Conservation (phyloP, 2,888 invertebrate genomes). For the Meiosimyza decipiens region DNA sequence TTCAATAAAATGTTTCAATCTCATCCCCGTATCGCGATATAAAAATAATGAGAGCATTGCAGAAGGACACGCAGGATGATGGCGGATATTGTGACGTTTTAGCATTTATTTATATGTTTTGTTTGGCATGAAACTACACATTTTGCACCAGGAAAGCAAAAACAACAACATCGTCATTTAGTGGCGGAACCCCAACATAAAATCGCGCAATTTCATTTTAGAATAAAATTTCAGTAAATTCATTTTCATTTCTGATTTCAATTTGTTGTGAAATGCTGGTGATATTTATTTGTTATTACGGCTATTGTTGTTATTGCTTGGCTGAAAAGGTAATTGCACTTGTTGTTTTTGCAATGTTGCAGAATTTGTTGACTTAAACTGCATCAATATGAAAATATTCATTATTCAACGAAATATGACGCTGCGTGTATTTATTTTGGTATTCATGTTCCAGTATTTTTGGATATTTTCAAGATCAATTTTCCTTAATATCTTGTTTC, state of each 20-base stretch:
- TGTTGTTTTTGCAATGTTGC: no score
- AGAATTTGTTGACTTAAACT: no score
- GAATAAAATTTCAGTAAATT: conserved; percentile 30
- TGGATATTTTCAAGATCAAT: no score
- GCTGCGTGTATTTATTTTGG: no score
- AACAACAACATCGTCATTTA: no score
- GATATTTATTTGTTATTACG: conserved; percentile 1
- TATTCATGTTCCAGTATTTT: no score
- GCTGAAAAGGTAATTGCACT: no score
- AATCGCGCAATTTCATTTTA: conserved; percentile 1
- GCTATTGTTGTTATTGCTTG: background rate
- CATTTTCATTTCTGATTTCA: conserved; percentile 19
- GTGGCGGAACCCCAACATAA: conserved; percentile 1
- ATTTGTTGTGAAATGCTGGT: conserved; percentile 14
- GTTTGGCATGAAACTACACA: background rate
- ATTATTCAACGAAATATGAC: no score
- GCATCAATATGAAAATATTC: no score
- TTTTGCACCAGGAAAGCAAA: background rate
- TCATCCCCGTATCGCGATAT: conserved; percentile 1
- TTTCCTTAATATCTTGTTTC: no score
- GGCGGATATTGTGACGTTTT: background rate
- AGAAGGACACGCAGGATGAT: background rate
- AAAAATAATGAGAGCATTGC: background rate
- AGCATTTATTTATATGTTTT: background rate
- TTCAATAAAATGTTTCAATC: conserved; percentile 59